phyloP scores from a whole-genome alignment of 2,797 vertebrate species.

The Scomberomorus guttatus region DNA sequence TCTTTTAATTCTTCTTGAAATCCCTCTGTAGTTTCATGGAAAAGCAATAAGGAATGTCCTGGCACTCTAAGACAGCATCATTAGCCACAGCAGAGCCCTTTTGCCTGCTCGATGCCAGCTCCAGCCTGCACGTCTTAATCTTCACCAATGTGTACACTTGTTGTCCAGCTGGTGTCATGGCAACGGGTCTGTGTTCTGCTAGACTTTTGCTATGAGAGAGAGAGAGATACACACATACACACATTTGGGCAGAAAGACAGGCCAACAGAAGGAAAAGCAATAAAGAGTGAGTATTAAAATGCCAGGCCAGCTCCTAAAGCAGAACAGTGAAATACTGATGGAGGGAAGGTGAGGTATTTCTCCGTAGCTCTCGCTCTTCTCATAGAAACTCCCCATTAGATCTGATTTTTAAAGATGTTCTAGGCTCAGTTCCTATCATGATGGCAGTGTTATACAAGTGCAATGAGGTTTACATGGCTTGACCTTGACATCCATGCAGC shows the following conservation, averaged over 20 bases:
- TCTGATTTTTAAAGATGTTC: conserved; percentile 26
- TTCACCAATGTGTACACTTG: conserved; percentile 78
- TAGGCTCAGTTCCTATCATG: conserved; percentile 12
- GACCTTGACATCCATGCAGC: conserved; percentile 10
- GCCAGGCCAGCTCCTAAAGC: conserved; percentile 35
- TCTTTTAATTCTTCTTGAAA: conserved; percentile 32
- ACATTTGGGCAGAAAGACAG: conserved; percentile 35
- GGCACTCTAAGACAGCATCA: conserved; percentile 42
- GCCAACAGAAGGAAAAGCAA: conserved; percentile 55
- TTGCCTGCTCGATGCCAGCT: conserved; percentile 47
- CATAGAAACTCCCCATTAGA: not conserved
- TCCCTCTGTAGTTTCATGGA: conserved; percentile 42
- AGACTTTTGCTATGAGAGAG: conserved; percentile 47
- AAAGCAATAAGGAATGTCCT: conserved; percentile 72
- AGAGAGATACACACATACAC: conserved; percentile 22
- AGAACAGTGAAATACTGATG: conserved; percentile 33
- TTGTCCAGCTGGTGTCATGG: conserved; percentile 77
- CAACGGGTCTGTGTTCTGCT: conserved; percentile 56
- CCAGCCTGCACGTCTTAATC: conserved; percentile 66
- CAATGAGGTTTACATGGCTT: not conserved
- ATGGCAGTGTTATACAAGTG: not conserved
- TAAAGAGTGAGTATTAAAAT: conserved; percentile 60
- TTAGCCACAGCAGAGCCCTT: conserved; percentile 52
- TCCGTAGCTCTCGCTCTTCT: not conserved
- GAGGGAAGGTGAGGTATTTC: conserved; percentile 22